Conservation (phyloP, 2,113 vertebrate genomes). For the Amblyopsis rosae region DNA sequence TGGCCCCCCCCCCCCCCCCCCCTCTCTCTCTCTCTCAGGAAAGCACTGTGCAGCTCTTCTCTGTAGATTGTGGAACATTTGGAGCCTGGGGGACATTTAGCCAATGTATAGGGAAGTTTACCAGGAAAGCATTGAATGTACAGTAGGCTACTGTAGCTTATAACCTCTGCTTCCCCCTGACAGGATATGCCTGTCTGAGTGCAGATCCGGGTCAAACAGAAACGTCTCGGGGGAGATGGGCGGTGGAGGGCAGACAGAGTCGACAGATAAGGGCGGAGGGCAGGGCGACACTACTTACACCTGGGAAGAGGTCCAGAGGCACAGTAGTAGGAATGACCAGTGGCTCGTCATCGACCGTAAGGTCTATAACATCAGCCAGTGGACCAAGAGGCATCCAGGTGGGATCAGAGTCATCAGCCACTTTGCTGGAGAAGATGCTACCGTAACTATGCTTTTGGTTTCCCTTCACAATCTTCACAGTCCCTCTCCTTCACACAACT, state of each 20-base stretch:
- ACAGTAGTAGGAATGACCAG: conserved; percentile 83
- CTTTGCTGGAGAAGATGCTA: conserved; percentile 91
- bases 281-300: conserved; percentile 64
- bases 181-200: conserved; percentile 9
- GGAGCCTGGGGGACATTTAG: background rate
- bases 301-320: conserved; percentile 92
- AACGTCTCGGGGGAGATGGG: conserved; percentile 34
- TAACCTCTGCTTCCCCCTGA: background rate
- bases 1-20: too few relatives aligned
- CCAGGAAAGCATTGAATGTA: conserved; percentile 34
- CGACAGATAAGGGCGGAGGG: conserved; percentile 7
- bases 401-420: conserved; percentile 85
- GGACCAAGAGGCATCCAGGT: conserved; percentile 88
- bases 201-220: conserved; percentile 9
- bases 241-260: conserved; percentile 42
- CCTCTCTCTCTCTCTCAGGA: too few relatives aligned
- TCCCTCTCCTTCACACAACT: background rate
- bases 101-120: background rate
- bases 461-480: background rate
- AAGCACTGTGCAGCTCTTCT: too few relatives aligned
- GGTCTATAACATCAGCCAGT: conserved; percentile 89
- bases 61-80: background rate
- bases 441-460: conserved; percentile 75
- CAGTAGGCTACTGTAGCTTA: too few relatives aligned
- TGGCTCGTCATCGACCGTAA: conserved; percentile 94